Evolutionary conservation across 2,797 vertebrate genomes (phyloP), one percentile per base, ranked within the genome.

Genomic region (Garrulus glandarius): DNA sequence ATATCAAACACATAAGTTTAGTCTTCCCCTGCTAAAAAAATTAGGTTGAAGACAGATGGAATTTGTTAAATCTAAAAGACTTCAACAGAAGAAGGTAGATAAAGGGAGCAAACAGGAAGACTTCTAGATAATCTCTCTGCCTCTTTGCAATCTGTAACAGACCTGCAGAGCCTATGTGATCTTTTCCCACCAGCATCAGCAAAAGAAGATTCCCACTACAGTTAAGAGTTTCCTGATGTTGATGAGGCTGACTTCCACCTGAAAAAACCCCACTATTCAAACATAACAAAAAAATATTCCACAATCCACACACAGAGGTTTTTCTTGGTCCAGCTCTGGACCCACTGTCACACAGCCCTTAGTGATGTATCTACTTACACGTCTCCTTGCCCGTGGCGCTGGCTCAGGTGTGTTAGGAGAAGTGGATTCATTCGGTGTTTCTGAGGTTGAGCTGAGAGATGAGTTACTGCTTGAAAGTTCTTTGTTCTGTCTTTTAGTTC

Each of bases 381-480:
- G 98, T 77, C 99, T 98, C 94, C 98, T 98, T 15, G 98, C 98
- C 50, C 98, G 98, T 10, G 98, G 99, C 2, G 98, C 98, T 18
- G 98, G 97, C 89, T 99, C 99, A 1, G 98, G 98, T 1, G 98
- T 98, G 89, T 98, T 98, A 13, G 98, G 98, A 34, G 98, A 97
- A 22, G 98, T 98, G 32, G 98, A 98, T 93, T 99, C 99, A 19
- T 98, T 99, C 2, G 98, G 98, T 21, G 98, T 99, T 98, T 99
- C 99, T 5, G 99, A 99, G 86, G 98, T 99, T 87, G 99, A 99
- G 98, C 99, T 99, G 74, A 99, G 99, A 97, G 99, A 99, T 16
- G 99, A 99, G 98, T 99, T 99, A 98, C 99, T 99, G 98, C 99
- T 99, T 97, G 99, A 99, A 95, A 99, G 98, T 96, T 99, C 99